Conservation (phyloP, 2,888 invertebrate species). For the Andrena hattorfiana region DNA sequence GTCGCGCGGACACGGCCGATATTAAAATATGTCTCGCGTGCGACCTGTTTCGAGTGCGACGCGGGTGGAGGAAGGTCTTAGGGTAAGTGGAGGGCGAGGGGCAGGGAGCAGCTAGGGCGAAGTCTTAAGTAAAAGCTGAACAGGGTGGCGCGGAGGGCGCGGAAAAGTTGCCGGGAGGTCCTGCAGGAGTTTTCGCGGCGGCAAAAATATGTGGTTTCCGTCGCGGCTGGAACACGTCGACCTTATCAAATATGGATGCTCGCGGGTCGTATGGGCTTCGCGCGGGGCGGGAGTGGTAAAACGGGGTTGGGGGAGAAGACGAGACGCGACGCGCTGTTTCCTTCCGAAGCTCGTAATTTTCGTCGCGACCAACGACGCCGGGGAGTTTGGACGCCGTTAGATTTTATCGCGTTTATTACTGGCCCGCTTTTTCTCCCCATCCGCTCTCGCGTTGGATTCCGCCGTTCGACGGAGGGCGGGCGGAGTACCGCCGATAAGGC, state of each 20-base stretch:
- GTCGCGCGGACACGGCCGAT: slow-evolving; percentile 30
- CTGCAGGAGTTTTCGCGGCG: slow-evolving; percentile 21
- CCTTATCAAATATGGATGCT: slow-evolving; percentile 69
- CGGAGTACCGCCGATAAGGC: slow-evolving; percentile 22
- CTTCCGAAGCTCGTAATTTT: slow-evolving; percentile 42
- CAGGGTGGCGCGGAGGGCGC: too few species aligned
- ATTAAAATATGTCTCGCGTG: slow-evolving; percentile 46
- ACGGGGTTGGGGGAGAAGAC: not conserved
- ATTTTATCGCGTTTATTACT: slow-evolving; percentile 41
- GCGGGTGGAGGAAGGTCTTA: slow-evolving; percentile 12
- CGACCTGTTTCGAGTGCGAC: slow-evolving; percentile 38
- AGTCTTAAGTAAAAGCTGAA: slow-evolving; percentile 64
- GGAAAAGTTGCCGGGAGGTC: slow-evolving; percentile 45
- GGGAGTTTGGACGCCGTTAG: slow-evolving; percentile 36
- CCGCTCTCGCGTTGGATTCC: not conserved
- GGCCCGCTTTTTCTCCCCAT: not conserved
- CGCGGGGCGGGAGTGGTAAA: not conserved
- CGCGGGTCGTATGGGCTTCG: slow-evolving; percentile 15
- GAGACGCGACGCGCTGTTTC: slow-evolving; percentile 34
- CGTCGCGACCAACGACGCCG: not conserved
- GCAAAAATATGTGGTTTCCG: slow-evolving; percentile 49
- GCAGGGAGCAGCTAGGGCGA: slow-evolving; percentile 14
- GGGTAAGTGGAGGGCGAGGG: slow-evolving; percentile 47
- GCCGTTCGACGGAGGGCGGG: not conserved
- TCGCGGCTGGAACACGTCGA: slow-evolving; percentile 35